Evolutionary conservation across 2,888 invertebrate species (phyloP).

Genomic region (Cerastoderma edule): DNA sequence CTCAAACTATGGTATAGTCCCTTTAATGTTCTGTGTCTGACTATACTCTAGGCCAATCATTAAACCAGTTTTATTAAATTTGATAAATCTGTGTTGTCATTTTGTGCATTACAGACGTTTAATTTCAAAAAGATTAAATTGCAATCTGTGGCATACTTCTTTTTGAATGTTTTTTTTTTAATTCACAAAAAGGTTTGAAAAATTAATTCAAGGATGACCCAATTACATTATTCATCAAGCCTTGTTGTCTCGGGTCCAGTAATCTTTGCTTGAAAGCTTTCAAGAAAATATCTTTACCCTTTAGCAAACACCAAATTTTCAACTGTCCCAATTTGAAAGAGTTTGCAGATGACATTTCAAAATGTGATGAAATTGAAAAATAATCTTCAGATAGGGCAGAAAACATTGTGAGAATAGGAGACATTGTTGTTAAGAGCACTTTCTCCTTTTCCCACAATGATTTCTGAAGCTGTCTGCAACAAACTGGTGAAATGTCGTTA

Average conservation of each 20-base stretch:
- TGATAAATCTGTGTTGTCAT: too few species aligned
- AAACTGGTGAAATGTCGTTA: background rate
- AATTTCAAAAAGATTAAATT: background rate
- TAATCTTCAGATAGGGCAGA: background rate
- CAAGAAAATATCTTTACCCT: too few species aligned
- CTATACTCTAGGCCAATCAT: too few species aligned
- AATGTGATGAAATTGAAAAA: background rate
- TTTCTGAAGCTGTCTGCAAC: background rate
- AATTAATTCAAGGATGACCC: background rate
- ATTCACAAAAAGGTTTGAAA: background rate
- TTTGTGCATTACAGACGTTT: too few species aligned
- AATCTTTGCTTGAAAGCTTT: too few species aligned
- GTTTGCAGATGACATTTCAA: background rate
- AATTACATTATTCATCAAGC: background rate
- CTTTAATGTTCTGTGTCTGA: too few species aligned
- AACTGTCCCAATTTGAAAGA: background rate
- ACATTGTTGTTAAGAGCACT: background rate
- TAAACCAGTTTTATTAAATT: too few species aligned
- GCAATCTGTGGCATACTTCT: background rate
- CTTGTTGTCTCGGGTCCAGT: too few species aligned
- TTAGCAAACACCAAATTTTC: background rate
- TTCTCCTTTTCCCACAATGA: conserved; percentile 9
- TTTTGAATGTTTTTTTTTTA: background rate
- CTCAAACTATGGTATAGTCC: too few species aligned
- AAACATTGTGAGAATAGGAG: background rate